phyloP scores from a whole-genome alignment of 2,113 vertebrate genomes.

The Gallinago media region DNA sequence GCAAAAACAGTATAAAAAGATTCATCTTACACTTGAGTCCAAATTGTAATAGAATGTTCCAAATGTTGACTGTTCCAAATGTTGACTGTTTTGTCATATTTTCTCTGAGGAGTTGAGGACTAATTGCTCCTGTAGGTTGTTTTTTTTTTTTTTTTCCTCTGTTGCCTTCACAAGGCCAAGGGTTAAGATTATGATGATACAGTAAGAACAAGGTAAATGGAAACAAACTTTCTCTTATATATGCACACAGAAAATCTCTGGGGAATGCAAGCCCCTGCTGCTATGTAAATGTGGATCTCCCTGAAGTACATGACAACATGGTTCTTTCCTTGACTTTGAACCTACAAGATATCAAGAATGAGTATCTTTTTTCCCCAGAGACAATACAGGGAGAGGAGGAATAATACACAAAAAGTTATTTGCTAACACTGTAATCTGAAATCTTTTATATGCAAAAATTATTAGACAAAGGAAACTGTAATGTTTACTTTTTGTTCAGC shows the following conservation, averaged over 20 bases:
- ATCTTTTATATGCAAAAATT: not conserved
- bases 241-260: not conserved
- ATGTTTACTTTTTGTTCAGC: not conserved
- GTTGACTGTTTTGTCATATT: not conserved
- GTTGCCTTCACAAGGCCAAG: not conserved
- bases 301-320: not conserved
- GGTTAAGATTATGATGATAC: not conserved
- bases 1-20: not conserved
- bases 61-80: not conserved
- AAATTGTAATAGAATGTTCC: not conserved
- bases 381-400: accelerated
- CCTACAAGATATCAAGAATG: not conserved
- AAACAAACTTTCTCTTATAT: not conserved
- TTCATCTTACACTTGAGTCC: not conserved
- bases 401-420: not conserved
- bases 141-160: not conserved
- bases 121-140: not conserved
- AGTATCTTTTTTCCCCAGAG: not conserved
- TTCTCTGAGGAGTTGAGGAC: not conserved
- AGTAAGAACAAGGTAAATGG: not conserved
- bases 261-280: not conserved
- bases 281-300: not conserved
- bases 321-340: not conserved
- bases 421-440: accelerated
- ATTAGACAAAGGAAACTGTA: not conserved